phyloP scores from a whole-genome alignment of 2,797 vertebrate genomes.

The Pangasius mekongensis region DNA sequence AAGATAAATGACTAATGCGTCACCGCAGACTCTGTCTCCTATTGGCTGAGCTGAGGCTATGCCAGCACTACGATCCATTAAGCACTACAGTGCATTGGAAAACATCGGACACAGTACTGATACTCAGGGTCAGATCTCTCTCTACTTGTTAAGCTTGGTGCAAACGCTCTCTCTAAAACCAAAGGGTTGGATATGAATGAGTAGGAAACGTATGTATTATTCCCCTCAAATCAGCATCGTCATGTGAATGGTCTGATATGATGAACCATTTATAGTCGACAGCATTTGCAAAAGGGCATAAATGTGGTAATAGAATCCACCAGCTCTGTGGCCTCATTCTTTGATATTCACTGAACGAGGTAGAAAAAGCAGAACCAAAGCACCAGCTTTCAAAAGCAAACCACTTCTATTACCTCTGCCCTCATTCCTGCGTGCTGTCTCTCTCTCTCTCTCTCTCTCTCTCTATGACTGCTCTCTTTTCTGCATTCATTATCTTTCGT shows the following conservation, averaged over 20 bases:
- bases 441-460: background rate
- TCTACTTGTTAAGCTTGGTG: background rate
- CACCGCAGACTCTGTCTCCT: background rate
- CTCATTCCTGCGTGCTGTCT: background rate
- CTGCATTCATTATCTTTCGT: constrained; percentile 5
- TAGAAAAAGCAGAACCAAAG: constrained; percentile 27
- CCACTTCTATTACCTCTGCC: constrained; percentile 55
- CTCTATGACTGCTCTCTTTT: background rate
- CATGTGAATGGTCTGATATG: background rate
- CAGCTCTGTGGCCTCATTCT: constrained; percentile 25
- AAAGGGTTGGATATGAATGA: background rate
- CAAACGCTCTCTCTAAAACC: background rate
- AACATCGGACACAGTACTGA: background rate
- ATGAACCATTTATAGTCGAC: constrained; percentile 20
- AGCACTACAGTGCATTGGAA: background rate
- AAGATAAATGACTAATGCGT: background rate
- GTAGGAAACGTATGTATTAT: background rate
- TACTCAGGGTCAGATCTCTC: background rate
- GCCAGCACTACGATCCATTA: background rate
- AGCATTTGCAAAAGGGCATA: constrained; percentile 29
- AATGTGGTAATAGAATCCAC: constrained; percentile 37
- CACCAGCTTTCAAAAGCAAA: constrained; percentile 18
- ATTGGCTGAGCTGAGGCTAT: background rate
- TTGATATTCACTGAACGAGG: constrained; percentile 17
- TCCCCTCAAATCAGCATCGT: constrained; percentile 29